phyloP scores from a whole-genome alignment of 2,888 invertebrate species.

The Spodoptera littoralis region DNA sequence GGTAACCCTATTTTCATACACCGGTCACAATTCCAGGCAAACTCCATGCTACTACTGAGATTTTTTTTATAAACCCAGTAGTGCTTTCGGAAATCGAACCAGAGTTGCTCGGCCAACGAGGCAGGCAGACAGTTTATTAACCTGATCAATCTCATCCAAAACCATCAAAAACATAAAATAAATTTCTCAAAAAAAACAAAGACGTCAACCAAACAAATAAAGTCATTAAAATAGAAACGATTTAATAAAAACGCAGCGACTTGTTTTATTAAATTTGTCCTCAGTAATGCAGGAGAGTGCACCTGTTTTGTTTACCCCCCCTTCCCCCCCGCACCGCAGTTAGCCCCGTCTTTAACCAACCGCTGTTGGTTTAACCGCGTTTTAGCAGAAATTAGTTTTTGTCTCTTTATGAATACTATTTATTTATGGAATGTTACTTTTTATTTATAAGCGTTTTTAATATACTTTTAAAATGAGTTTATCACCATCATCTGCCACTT shows the following conservation, averaged over 20 bases:
- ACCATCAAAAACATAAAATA: too few species aligned
- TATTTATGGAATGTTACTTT: neutral
- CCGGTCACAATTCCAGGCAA: too few species aligned
- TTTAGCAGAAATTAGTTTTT: conserved; percentile 36
- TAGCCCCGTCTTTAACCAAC: conserved; percentile 21
- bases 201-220: conserved; percentile 12
- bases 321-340: conserved; percentile 16
- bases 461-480: too few species aligned
- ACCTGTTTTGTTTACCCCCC: conserved; percentile 45
- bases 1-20: too few species aligned
- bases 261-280: conserved; percentile 47
- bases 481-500: too few species aligned
- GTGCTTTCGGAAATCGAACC: too few species aligned
- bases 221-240: conserved; percentile 25
- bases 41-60: too few species aligned
- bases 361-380: conserved; percentile 30
- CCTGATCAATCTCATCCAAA: too few species aligned
- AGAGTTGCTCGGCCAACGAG: too few species aligned
- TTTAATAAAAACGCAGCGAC: conserved; percentile 37
- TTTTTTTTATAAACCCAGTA: too few species aligned
- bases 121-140: too few species aligned
- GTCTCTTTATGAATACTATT: neutral
- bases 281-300: conserved; percentile 47
- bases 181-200: conserved; percentile 12
- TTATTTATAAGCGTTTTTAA: neutral